phyloP scores from a whole-genome alignment of 2,113 vertebrate species.

The Orthonyx spaldingii region DNA sequence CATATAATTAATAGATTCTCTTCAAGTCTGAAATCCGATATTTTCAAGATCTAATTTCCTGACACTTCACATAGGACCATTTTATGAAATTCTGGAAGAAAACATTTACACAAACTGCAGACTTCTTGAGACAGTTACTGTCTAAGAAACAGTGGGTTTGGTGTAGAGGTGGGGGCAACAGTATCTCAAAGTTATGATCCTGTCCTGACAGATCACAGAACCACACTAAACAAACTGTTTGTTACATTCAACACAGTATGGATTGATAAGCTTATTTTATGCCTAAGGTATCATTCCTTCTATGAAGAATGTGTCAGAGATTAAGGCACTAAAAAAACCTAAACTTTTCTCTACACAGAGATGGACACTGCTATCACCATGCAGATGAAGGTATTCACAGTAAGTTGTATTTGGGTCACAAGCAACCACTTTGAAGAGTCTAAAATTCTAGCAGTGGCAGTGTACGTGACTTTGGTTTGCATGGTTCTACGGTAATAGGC shows the following conservation, averaged over 20 bases:
- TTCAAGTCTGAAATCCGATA: not conserved
- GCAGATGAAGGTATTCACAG: not conserved
- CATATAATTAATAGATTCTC: not conserved
- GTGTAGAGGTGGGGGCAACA: not conserved
- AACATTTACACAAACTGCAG: not conserved
- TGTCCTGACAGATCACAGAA: not conserved
- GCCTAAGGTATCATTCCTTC: not conserved
- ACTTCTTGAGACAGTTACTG: not conserved
- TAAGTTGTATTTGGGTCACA: not conserved
- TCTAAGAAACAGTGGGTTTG: not conserved
- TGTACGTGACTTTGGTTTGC: not conserved
- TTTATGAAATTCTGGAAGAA: not conserved
- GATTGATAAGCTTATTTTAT: not conserved
- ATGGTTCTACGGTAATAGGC: not conserved
- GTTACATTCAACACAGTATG: not conserved
- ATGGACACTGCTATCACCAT: not conserved
- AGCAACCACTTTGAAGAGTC: not conserved
- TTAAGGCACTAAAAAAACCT: not conserved
- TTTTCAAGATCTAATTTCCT: not conserved
- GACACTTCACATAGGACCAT: not conserved
- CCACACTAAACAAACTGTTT: not conserved
- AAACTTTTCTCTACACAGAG: not conserved
- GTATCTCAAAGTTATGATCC: not conserved
- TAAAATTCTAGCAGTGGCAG: not conserved
- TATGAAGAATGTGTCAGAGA: not conserved